A percentile compares a stretch with the other conserved stretches of the same genome.
Conservation (phyloP, 2,797 vertebrate genomes). For the Sebastes miniatus region DNA sequence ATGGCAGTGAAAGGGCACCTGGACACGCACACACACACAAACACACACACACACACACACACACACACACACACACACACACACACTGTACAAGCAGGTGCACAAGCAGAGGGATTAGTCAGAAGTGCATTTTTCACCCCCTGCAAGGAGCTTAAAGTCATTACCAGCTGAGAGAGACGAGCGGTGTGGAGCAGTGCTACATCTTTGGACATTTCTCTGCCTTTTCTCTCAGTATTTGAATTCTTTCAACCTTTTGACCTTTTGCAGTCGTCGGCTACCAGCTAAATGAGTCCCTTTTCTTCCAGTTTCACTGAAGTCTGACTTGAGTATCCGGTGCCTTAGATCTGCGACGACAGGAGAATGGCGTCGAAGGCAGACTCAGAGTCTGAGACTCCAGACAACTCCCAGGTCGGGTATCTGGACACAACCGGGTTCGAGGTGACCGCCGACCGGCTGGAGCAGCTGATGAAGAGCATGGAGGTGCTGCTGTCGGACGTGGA, state of each 20-base stretch:
- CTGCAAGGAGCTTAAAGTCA: slow-evolving; percentile 47
- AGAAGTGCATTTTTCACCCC: slow-evolving; percentile 32
- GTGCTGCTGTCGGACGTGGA: slow-evolving; percentile 87
- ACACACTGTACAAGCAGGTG: slow-evolving; percentile 13
- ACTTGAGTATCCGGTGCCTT: not conserved
- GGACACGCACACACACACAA: slow-evolving; percentile 18
- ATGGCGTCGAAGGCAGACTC: slow-evolving; percentile 45
- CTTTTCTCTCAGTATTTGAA: not conserved
- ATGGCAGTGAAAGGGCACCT: slow-evolving; percentile 60
- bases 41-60: not conserved
- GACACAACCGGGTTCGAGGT: slow-evolving; percentile 46
- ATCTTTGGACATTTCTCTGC: slow-evolving; percentile 4
- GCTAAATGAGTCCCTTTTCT: slow-evolving; percentile 29
- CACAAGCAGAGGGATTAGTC: slow-evolving; percentile 58
- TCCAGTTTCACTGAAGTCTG: slow-evolving; percentile 34
- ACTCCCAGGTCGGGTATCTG: not conserved
- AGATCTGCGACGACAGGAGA: not conserved
- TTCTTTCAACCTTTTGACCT: not conserved
- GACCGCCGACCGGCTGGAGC: slow-evolving; percentile 80
- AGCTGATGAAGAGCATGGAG: slow-evolving; percentile 88
- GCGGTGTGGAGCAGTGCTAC: not conserved
- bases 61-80: slow-evolving; percentile 4
- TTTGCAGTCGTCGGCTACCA: not conserved
- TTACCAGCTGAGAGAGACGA: slow-evolving; percentile 18
- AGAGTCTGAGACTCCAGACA: slow-evolving; percentile 29